Evolutionary conservation across 2,797 vertebrate genomes (phyloP).

Genomic region (Manis javanica): DNA sequence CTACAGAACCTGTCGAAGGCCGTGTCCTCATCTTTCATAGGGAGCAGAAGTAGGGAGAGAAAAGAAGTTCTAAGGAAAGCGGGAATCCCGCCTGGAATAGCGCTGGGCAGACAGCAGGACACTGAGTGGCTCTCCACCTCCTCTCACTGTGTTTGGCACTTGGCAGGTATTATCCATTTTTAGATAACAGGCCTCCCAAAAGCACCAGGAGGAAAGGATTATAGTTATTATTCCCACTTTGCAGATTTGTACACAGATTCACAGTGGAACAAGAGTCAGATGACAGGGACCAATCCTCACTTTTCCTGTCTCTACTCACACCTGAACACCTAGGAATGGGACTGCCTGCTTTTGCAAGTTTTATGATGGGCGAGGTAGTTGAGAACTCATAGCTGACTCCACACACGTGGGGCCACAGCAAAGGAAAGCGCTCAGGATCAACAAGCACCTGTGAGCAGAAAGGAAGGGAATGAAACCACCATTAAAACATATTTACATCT

Average conservation of each 20-base stretch:
- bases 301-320: not conserved
- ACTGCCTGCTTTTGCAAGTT: not conserved
- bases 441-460: not conserved
- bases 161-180: not conserved
- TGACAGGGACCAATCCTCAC: fast-evolving
- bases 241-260: not conserved
- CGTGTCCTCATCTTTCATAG: not conserved
- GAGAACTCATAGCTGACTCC: not conserved
- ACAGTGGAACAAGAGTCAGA: no score
- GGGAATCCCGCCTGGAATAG: not conserved
- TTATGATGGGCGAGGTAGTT: not conserved
- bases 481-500: not conserved
- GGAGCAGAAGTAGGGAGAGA: not conserved
- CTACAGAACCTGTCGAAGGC: not conserved
- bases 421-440: not conserved
- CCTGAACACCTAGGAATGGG: not conserved
- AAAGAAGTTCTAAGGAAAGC: not conserved
- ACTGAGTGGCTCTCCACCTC: fast-evolving
- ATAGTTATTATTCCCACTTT: not conserved
- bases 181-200: not conserved
- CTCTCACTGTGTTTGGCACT: not conserved
- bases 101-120: fast-evolving
- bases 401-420: not conserved
- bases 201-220: not conserved
- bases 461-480: not conserved